Percentiles rank a stretch among this genome's conserved stretches.
Evolutionary conservation across 2,113 vertebrate species (phyloP).

Genomic region (Ramphastos sulfuratus): DNA sequence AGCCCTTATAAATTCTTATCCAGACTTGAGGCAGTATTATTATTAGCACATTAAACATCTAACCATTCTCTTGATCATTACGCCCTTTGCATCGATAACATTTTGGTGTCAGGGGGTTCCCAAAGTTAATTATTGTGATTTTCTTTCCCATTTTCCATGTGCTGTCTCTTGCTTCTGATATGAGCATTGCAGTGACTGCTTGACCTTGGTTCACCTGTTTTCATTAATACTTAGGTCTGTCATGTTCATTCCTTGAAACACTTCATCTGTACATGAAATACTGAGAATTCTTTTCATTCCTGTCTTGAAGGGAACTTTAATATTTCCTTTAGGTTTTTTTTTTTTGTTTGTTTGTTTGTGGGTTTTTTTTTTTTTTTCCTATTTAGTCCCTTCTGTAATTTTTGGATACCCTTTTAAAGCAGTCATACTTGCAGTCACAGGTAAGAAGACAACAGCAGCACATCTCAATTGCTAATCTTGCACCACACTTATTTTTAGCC

Average conservation of each 20-base stretch:
- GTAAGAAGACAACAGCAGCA: neutral
- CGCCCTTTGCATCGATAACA: neutral
- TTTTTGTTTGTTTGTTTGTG: neutral
- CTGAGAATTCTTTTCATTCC: slow-evolving; percentile 14
- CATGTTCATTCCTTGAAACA: slow-evolving; percentile 13
- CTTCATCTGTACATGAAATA: neutral
- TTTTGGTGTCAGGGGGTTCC: neutral
- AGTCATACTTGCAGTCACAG: neutral
- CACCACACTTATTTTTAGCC: neutral
- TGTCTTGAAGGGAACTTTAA: neutral
- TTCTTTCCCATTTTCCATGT: neutral
- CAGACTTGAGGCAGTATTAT: neutral
- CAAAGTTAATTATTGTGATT: neutral
- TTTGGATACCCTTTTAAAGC: neutral
- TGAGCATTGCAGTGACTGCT: neutral
- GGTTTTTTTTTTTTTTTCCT: neutral
- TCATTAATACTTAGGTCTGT: neutral
- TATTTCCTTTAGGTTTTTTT: neutral
- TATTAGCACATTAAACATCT: slow-evolving; percentile 7
- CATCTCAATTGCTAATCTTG: neutral
- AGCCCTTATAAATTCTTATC: neutral
- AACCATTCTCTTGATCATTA: neutral
- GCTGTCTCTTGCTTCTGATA: neutral
- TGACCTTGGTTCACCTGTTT: slow-evolving; percentile 40
- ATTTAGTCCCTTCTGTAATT: neutral